A percentile compares a stretch with the other conserved stretches of the same genome.
phyloP scores from a whole-genome alignment of 2,888 invertebrate species.

The Caenorhabditis macrosperma region DNA sequence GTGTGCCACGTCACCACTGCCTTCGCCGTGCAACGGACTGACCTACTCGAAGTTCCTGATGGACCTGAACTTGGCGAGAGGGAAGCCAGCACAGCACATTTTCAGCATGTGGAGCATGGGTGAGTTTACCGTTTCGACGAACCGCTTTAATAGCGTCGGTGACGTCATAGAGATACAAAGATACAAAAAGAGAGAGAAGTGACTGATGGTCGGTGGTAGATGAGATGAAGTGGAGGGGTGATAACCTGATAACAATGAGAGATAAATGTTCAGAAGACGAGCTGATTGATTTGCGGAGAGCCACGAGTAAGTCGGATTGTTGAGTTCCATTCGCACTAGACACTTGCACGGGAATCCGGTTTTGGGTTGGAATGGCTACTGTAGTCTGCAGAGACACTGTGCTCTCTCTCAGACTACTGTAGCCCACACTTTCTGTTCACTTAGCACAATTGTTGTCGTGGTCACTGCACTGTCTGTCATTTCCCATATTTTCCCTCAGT shows the following conservation, averaged over 20 bases:
- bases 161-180: conserved; percentile 22
- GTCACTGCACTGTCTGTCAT: neutral
- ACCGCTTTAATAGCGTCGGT: conserved; percentile 9
- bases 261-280: conserved; percentile 45
- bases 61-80: conserved; percentile 42
- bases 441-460: neutral
- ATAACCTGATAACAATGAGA: neutral
- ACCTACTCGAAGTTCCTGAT: conserved; percentile 60
- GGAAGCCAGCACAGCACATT: conserved; percentile 53
- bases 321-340: conserved; percentile 11
- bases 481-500: neutral
- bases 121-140: conserved; percentile 17
- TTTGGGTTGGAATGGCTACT: too few species aligned
- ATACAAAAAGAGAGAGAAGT: neutral
- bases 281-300: conserved; percentile 54
- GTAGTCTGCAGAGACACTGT: too few species aligned
- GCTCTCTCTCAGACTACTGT: neutral
- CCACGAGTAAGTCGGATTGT: conserved; percentile 37
- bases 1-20: conserved; percentile 51
- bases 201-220: neutral
- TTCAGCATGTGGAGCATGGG: conserved; percentile 66
- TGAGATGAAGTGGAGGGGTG: neutral
- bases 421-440: neutral
- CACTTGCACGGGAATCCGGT: conserved; percentile 45
- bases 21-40: conserved; percentile 50